phyloP scores from a whole-genome alignment of 2,888 invertebrate species.

The Resseliella maxima region DNA sequence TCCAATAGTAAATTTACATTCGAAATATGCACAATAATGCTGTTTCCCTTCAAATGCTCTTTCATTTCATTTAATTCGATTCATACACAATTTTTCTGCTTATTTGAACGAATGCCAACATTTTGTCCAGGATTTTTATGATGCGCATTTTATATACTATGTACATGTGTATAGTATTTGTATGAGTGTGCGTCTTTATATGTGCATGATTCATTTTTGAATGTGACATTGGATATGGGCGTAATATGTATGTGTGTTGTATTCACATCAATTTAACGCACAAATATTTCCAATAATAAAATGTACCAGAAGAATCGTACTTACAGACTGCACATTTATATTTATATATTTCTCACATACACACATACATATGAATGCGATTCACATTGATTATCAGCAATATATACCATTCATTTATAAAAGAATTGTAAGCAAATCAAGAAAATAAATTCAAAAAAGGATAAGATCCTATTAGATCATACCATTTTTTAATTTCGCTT shows the following conservation, averaged over 20 bases:
- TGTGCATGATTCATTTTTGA: background rate
- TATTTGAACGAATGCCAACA: conserved; percentile 30
- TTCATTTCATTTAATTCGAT: background rate
- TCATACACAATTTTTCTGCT: background rate
- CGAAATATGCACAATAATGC: conserved; percentile 39
- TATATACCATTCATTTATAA: too few relatives aligned
- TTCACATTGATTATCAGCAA: too few relatives aligned
- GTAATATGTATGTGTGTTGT: conserved; percentile 26
- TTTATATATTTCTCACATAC: background rate
- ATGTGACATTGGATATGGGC: conserved; percentile 45
- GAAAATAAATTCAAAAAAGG: background rate
- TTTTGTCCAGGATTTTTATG: conserved; percentile 48
- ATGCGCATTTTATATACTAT: too few relatives aligned
- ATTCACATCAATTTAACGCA: conserved; percentile 6
- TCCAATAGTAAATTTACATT: background rate
- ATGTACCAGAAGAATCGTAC: background rate
- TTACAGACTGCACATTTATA: background rate
- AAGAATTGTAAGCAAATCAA: background rate
- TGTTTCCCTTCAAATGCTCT: conserved; percentile 1
- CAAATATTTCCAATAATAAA: background rate
- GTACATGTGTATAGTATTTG: background rate
- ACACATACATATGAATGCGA: background rate
- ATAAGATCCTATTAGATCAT: conserved; percentile 5
- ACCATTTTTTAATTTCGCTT: background rate
- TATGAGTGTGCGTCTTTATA: background rate